Percentiles rank a stretch among this genome's conserved stretches.
phyloP scores from a whole-genome alignment of 2,797 vertebrate species.

The Knipowitschia caucasica region DNA sequence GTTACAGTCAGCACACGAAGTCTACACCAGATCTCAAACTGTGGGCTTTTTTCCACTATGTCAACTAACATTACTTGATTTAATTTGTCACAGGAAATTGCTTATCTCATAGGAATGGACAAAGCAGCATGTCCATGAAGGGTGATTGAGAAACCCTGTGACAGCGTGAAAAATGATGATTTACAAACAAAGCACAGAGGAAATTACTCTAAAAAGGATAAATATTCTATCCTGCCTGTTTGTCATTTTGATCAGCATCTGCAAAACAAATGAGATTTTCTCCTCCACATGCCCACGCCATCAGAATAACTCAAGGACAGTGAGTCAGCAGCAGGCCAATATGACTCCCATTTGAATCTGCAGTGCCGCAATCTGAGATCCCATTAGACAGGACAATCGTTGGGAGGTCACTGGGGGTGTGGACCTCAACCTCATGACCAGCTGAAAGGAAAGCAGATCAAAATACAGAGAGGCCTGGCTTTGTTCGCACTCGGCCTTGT shows the following conservation, averaged over 20 bases:
- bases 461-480: conserved; percentile 15
- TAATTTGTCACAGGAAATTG: conserved; percentile 1
- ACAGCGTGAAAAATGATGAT: conserved; percentile 4
- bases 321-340: conserved; percentile 49
- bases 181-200: conserved; percentile 22
- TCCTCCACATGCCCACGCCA: conserved; percentile 35
- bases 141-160: background rate
- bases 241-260: conserved; percentile 49
- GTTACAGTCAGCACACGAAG: too few species aligned
- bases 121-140: background rate
- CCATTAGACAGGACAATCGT: conserved; percentile 30
- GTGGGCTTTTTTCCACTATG: too few species aligned
- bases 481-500: conserved; percentile 3
- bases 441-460: conserved; percentile 33
- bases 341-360: conserved; percentile 47
- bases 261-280: conserved; percentile 52
- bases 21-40: too few species aligned
- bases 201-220: conserved; percentile 18
- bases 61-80: too few species aligned
- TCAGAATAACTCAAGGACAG: conserved; percentile 57
- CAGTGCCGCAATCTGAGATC: conserved; percentile 48
- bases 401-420: conserved; percentile 41
- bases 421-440: conserved; percentile 33
- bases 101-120: conserved; percentile 8
- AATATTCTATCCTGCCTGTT: conserved; percentile 22